A percentile compares a stretch with the other conserved stretches of the same genome.
These are phyloP conservation scores for Agelaius tricolor DNA, from an alignment of 2,113 vertebrate species.

Conservation along the genomic window DNA sequence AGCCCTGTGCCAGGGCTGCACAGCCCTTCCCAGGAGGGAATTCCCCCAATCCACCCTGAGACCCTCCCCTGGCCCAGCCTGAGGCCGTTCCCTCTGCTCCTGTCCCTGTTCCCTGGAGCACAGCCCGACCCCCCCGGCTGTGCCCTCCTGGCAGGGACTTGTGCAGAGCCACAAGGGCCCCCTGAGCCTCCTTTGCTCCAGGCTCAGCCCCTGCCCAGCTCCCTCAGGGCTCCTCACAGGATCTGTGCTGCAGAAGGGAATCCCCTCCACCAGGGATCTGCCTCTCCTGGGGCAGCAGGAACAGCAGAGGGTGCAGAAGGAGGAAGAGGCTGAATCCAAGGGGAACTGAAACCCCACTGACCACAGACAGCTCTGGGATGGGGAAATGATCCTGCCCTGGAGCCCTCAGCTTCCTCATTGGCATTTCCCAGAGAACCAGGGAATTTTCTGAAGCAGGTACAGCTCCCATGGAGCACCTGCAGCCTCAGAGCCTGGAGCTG, in stretches of 20 bases:
- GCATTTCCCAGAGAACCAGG: fast-evolving
- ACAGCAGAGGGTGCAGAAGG: neutral
- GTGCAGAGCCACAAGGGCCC: neutral
- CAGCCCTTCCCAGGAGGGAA: neutral
- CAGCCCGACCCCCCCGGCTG: neutral
- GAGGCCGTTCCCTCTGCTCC: neutral
- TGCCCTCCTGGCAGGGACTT: neutral
- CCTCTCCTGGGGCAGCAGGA: fast-evolving
- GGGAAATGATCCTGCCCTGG: neutral
- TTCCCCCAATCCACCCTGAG: fast-evolving
- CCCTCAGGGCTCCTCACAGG: neutral
- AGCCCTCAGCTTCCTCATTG: fast-evolving
- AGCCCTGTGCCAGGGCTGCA: neutral
- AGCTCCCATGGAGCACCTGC: fast-evolving
- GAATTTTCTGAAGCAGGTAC: neutral
- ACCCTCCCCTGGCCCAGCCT: neutral
- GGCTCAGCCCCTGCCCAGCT: neutral
- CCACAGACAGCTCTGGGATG: neutral
- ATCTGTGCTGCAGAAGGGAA: neutral
- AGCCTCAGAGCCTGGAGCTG: fast-evolving
- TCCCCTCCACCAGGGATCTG: neutral
- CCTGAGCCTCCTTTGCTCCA: neutral
- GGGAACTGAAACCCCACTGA: neutral
- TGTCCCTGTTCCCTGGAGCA: neutral
- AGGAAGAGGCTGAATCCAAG: neutral